phyloP scores from a whole-genome alignment of 2,888 invertebrate genomes.

The Lysandra coridon region DNA sequence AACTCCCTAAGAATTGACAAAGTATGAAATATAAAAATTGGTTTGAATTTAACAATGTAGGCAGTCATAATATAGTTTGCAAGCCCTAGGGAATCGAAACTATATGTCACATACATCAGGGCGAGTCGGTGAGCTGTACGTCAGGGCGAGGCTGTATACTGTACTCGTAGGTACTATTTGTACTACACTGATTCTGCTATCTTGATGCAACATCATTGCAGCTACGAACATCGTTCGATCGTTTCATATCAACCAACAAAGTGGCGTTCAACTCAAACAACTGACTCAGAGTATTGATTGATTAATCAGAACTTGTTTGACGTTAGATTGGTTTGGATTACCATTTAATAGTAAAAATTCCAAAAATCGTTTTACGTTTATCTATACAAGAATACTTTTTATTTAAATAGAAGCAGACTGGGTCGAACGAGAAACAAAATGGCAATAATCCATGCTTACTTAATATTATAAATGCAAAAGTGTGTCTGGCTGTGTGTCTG shows the following conservation, averaged over 20 bases:
- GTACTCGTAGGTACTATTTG: not conserved
- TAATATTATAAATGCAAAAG: no score
- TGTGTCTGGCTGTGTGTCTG: no score
- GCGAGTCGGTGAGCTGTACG: not conserved
- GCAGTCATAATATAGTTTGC: not conserved
- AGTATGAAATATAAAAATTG: not conserved
- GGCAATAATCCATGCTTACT: no score
- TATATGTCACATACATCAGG: not conserved
- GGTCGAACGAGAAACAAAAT: not conserved
- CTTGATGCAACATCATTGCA: not conserved
- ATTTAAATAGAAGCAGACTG: not conserved
- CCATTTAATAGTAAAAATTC: no score
- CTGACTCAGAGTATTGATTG: no score
- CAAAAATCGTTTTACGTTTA: no score
- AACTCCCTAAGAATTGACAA: not conserved
- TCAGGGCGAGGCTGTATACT: not conserved
- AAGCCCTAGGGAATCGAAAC: not conserved
- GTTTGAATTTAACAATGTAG: not conserved
- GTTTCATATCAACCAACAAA: not conserved
- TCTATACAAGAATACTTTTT: no score
- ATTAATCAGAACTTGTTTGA: no score
- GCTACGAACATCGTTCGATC: not conserved
- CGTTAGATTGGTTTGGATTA: no score
- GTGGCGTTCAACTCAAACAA: no score
- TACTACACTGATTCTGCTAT: not conserved